Evolutionary conservation across 2,113 vertebrate species (phyloP).

Genomic region (Theristicus caerulescens): DNA sequence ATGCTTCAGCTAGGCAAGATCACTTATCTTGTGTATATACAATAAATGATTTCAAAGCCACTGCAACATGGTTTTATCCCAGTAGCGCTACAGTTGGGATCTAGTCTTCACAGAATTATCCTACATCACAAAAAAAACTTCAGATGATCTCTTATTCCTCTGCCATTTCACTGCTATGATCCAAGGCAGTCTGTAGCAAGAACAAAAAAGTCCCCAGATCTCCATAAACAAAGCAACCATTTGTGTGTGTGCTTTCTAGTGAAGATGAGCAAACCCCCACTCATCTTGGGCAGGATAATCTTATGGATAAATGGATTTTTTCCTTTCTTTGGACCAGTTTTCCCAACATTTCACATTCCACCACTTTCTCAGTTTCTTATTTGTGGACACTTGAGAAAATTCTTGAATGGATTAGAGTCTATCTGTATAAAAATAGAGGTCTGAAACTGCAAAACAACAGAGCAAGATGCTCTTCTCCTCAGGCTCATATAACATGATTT

Average conservation of each 20-base stretch:
- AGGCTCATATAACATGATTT: background rate
- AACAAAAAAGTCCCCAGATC: background rate
- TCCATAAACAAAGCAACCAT: background rate
- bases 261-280: background rate
- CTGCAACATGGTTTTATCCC: background rate
- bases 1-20: background rate
- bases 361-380: background rate
- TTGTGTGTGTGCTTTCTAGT: background rate
- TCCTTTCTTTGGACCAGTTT: background rate
- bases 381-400: background rate
- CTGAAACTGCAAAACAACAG: background rate
- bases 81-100: background rate
- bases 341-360: background rate
- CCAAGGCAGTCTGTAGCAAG: background rate
- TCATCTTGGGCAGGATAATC: background rate
- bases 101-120: background rate
- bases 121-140: background rate
- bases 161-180: background rate
- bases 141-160: background rate
- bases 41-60: background rate
- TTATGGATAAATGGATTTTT: background rate
- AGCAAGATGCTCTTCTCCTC: background rate
- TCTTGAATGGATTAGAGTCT: background rate
- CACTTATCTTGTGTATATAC: background rate
- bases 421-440: background rate